phyloP scores from a whole-genome alignment of 1,140 invertebrate genomes.

The Lineus longissimus region DNA sequence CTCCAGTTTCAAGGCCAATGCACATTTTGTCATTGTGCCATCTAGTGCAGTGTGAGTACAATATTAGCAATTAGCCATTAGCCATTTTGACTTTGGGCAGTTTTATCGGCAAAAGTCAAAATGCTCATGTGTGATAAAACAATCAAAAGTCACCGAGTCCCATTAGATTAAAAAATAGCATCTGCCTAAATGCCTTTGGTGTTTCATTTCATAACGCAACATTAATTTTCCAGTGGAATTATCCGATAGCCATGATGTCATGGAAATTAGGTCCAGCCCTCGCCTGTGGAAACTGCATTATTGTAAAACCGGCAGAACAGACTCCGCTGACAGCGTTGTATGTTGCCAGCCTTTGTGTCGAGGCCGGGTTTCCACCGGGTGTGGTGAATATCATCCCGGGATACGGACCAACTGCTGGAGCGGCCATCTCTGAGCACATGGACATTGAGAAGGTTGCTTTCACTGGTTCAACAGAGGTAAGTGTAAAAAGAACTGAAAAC shows the following conservation, averaged over 20 bases:
- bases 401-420: conserved; percentile 44
- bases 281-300: conserved; percentile 77
- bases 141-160: not conserved
- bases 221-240: conserved; percentile 55
- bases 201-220: no score
- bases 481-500: no score
- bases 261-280: conserved; percentile 86
- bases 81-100: no score
- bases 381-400: conserved; percentile 69
- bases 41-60: no score
- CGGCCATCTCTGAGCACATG: conserved; percentile 32
- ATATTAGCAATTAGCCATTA: no score
- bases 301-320: conserved; percentile 88
- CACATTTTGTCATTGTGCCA: no score
- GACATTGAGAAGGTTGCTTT: conserved; percentile 66
- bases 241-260: conserved; percentile 85
- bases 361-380: conserved; percentile 48
- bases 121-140: conserved; percentile 13
- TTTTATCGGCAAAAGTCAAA: no score
- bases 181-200: no score
- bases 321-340: conserved; percentile 80
- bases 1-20: no score
- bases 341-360: conserved; percentile 21
- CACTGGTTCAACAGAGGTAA: conserved; percentile 81
- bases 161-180: not conserved